Evolutionary conservation across 2,113 vertebrate species (phyloP).

Genomic region (Carollia perspicillata): DNA sequence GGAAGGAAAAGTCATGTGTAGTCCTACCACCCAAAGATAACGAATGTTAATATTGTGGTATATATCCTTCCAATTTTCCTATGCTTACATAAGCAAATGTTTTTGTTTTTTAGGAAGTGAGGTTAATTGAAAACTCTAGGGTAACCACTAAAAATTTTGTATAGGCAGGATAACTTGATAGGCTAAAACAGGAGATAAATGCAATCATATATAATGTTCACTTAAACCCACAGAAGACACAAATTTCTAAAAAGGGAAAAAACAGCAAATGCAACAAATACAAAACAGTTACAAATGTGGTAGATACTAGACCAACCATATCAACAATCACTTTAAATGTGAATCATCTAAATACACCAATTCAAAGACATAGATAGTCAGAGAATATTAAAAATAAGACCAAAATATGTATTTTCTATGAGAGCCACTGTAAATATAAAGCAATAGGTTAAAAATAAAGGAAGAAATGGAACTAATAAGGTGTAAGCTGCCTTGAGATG

Average conservation of each 20-base stretch:
- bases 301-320: not conserved
- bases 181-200: not conserved
- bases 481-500: not conserved
- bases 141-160: not conserved
- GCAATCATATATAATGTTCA: not conserved
- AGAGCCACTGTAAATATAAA: conserved; percentile 11
- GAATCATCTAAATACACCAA: not conserved
- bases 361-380: not conserved
- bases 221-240: not conserved
- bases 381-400: not conserved
- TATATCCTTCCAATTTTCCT: not conserved
- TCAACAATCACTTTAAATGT: not conserved
- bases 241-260: not conserved
- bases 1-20: not conserved
- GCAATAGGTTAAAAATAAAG: not conserved
- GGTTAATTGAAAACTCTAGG: not conserved
- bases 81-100: not conserved
- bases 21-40: not conserved
- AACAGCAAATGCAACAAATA: not conserved
- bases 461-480: not conserved
- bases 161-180: not conserved
- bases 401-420: not conserved
- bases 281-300: not conserved
- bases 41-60: not conserved
- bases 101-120: not conserved